A percentile compares a stretch with the other conserved stretches of the same genome.
Evolutionary conservation across 2,888 invertebrate species (phyloP).

Genomic region (Chalcis sispes): DNA sequence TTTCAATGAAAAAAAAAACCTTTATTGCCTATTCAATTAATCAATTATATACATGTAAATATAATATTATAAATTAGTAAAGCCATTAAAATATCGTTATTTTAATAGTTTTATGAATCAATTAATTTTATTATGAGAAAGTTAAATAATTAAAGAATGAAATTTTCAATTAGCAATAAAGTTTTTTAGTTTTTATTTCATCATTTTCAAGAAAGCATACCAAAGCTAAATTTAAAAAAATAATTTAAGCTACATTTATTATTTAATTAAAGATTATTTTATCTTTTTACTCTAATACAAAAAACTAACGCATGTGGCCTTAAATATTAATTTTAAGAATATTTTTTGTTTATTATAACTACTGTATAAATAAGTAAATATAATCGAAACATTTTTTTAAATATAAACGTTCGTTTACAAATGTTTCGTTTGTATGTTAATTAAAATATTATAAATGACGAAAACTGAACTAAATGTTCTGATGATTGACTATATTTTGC

Average conservation of each 20-base stretch:
- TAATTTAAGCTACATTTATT: no score
- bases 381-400: slow-evolving; percentile 14
- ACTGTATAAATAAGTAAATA: slow-evolving; percentile 17
- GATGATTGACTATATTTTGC: slow-evolving; percentile 16
- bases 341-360: slow-evolving; percentile 16
- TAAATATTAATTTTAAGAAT: slow-evolving; percentile 31
- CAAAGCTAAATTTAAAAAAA: slow-evolving; percentile 28
- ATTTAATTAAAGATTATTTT: not conserved
- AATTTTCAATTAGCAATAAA: no score
- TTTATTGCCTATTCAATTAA: no score
- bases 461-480: not conserved
- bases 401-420: no score
- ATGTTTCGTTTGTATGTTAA: not conserved
- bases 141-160: no score
- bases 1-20: no score
- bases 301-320: slow-evolving; percentile 29
- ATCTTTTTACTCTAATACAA: not conserved
- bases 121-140: no score
- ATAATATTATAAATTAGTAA: no score
- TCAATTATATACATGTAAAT: no score
- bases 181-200: not conserved
- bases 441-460: not conserved
- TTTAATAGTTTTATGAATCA: no score
- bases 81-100: no score
- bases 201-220: not conserved